Evolutionary conservation across 2,113 vertebrate species (phyloP).

Genomic region (Pongo abelii): DNA sequence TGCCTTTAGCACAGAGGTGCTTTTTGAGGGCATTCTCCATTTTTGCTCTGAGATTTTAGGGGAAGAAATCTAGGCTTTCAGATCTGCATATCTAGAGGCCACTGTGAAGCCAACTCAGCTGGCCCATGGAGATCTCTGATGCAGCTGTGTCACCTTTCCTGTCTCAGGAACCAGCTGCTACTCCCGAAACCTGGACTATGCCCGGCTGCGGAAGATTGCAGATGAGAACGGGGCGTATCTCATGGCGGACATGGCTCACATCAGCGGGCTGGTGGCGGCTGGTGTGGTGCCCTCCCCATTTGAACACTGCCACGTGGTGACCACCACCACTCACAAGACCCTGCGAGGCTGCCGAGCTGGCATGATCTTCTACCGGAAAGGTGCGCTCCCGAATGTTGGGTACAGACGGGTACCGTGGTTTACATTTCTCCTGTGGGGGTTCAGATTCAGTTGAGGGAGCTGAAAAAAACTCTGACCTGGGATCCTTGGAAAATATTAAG

Average conservation of each 20-base stretch:
- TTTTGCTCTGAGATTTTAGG: neutral
- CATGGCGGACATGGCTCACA: conserved; percentile 98
- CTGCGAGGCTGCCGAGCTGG: conserved; percentile 94
- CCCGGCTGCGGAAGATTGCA: conserved; percentile 90
- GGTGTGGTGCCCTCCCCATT: conserved; percentile 95
- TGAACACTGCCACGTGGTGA: conserved; percentile 92
- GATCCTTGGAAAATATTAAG: neutral
- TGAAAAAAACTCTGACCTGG: neutral
- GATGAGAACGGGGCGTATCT: conserved; percentile 91
- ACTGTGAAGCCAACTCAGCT: neutral
- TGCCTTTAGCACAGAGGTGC: neutral
- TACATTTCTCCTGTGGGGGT: neutral
- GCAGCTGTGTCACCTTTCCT: neutral
- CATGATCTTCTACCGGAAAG: conserved; percentile 96
- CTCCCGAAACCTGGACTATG: conserved; percentile 95
- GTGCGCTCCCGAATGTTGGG: conserved; percentile 67
- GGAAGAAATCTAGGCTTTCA: neutral
- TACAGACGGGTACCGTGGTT: fast-evolving
- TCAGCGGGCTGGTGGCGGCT: conserved; percentile 95
- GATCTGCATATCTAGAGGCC: neutral
- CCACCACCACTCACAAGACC: conserved; percentile 98
- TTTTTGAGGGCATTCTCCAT: neutral
- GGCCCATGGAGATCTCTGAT: neutral
- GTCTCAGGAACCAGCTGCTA: conserved; percentile 94
- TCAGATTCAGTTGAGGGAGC: neutral